phyloP scores from a whole-genome alignment of 2,113 vertebrate genomes.

The Melozone crissalis region DNA sequence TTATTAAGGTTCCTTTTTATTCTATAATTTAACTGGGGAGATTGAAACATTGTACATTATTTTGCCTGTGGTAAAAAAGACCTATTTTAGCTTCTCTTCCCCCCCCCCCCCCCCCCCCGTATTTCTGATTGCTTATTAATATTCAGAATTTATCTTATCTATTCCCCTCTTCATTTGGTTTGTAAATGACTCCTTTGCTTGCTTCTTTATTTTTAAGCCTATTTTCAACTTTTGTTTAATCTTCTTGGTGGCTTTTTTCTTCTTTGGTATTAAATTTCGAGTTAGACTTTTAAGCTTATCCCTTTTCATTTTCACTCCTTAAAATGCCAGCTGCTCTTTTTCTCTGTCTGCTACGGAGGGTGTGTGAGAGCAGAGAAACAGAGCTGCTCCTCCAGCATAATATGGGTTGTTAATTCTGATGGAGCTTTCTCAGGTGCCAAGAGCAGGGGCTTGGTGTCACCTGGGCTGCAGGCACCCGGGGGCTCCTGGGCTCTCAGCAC shows the following conservation, averaged over 20 bases:
- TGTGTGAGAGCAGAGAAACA: background rate
- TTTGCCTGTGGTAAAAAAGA: conserved; percentile 60
- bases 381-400: background rate
- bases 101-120: fast-evolving
- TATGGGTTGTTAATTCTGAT: background rate
- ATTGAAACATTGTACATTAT: conserved; percentile 25
- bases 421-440: background rate
- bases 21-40: conserved; percentile 26
- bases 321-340: background rate
- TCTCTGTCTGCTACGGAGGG: background rate
- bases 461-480: background rate
- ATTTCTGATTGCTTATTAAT: conserved; percentile 52
- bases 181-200: conserved; percentile 62
- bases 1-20: conserved; percentile 37
- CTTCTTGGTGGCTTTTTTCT: conserved; percentile 12
- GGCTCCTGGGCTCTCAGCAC: background rate
- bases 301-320: conserved; percentile 1
- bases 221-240: conserved; percentile 62
- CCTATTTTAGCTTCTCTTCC: background rate
- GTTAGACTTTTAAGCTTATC: background rate
- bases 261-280: background rate
- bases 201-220: conserved; percentile 31
- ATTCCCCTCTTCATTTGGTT: conserved; percentile 54
- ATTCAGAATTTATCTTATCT: conserved; percentile 64
- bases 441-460: background rate